Percentiles rank a stretch among this genome's conserved stretches.
Evolutionary conservation across 2,888 invertebrate species (phyloP).

Genomic region (Anoplius nigerrimus): DNA sequence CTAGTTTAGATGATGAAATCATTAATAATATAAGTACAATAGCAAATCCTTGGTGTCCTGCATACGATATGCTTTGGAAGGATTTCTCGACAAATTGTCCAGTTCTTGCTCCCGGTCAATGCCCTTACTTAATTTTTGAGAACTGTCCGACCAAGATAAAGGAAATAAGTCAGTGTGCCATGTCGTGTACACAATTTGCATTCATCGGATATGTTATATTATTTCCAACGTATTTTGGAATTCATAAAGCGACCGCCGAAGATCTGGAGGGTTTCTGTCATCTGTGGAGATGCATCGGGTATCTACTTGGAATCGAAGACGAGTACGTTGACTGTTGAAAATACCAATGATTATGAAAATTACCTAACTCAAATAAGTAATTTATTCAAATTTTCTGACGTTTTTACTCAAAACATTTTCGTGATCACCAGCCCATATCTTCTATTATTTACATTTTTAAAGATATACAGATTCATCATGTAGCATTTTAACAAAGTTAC

Average conservation of each 20-base stretch:
- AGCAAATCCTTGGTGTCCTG: slow-evolving; percentile 52
- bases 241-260: slow-evolving; percentile 67
- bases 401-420: too few relatives aligned
- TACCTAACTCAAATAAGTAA: neutral
- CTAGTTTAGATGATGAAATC: slow-evolving; percentile 41
- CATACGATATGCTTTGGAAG: slow-evolving; percentile 18
- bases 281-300: slow-evolving; percentile 77
- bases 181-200: slow-evolving; percentile 77
- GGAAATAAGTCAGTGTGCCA: slow-evolving; percentile 76
- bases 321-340: slow-evolving; percentile 47
- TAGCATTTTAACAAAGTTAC: too few relatives aligned
- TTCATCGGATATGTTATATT: slow-evolving; percentile 76
- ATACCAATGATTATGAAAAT: neutral
- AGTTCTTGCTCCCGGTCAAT: neutral
- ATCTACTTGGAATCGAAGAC: slow-evolving; percentile 75
- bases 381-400: too few relatives aligned
- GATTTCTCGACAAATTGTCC: slow-evolving; percentile 57
- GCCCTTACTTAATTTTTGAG: neutral
- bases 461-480: neutral
- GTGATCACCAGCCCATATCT: too few relatives aligned
- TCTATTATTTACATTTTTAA: neutral
- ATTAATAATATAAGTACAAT: slow-evolving; percentile 48
- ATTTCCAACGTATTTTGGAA: slow-evolving; percentile 74
- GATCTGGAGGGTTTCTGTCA: slow-evolving; percentile 77
- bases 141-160: neutral